Percentiles rank a stretch among this genome's conserved stretches.
Conservation (phyloP, 2,113 vertebrate genomes). For the Thryonomys swinderianus region DNA sequence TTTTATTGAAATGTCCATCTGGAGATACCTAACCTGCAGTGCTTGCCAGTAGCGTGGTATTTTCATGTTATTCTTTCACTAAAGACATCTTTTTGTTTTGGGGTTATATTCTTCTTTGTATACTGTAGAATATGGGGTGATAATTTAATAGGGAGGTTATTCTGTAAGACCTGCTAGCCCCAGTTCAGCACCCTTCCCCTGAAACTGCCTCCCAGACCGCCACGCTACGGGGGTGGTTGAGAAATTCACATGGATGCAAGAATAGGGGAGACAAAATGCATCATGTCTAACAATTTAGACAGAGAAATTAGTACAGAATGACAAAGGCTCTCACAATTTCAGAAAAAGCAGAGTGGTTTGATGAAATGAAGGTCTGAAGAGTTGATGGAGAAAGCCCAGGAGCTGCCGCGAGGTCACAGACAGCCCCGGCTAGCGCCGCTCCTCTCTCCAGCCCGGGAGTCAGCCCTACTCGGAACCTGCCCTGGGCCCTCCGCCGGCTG, state of each 20-base stretch:
- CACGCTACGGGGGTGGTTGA: not conserved
- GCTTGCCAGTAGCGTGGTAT: not conserved
- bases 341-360: not conserved
- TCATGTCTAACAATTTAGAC: not conserved
- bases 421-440: not conserved
- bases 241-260: not conserved
- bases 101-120: not conserved
- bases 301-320: not conserved
- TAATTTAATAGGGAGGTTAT: not conserved
- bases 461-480: not conserved
- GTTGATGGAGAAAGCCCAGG: not conserved
- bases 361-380: not conserved
- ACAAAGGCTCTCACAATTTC: not conserved
- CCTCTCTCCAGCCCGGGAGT: not conserved
- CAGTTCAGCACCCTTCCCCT: not conserved
- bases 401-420: not conserved
- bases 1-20: constrained; percentile 25
- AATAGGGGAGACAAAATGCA: not conserved
- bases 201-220: not conserved
- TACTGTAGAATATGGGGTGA: not conserved
- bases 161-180: not conserved
- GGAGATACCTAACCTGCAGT: not conserved
- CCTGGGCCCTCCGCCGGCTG: not conserved
- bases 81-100: not conserved
- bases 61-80: not conserved